Evolutionary conservation across 2,797 vertebrate genomes (phyloP), one percentile per base, ranked within the genome.

Genomic region (Acrossocheilus fasciatus): DNA sequence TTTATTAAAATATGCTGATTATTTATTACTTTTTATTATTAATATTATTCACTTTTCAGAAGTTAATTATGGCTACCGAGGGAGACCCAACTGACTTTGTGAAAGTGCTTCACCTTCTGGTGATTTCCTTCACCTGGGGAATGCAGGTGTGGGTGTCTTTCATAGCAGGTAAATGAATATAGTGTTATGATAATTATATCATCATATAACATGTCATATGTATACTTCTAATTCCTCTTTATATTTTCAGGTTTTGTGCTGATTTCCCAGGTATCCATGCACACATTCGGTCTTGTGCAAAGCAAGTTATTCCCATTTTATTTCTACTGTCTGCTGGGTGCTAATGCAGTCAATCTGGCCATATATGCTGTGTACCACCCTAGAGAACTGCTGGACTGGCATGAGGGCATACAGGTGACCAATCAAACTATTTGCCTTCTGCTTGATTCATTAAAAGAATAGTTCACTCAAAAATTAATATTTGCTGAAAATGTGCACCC

Each of bases 101-200:
- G 47, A 97, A 96, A 91, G 94, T 97, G 77, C 54, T 95, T 11
- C 95, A 98, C 87, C 93, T 98, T 18, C 91, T 98, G 86, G 86
- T 96, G 74, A 94, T 98, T 47, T 96, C 97, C 0, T 96, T 96
- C 73, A 91, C 95, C 79, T 98, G 97, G 97, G 97, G 97, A 52
- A 97, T 96, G 96, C 97, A 98, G 92, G 86, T 96, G 78, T 98
- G 97, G 97, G 96, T 98, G 81, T 96, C 97, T 20, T 98, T 98
- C 88, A 94, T 96, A 45, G 95, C 96, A 94, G 97, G 97, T 98
- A 86, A 68, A 74, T 86, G 62, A 26, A 6, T 9, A 4, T 18
- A 9, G 0, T 74, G 57, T 34, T 12, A 30, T 6, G 18, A 11
- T 10, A 14, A 41, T 41, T 20, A 14, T 20, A 26, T 14, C 34